Evolutionary conservation across 2,888 invertebrate genomes (phyloP).

Genomic region (Amblyteles armatorius): DNA sequence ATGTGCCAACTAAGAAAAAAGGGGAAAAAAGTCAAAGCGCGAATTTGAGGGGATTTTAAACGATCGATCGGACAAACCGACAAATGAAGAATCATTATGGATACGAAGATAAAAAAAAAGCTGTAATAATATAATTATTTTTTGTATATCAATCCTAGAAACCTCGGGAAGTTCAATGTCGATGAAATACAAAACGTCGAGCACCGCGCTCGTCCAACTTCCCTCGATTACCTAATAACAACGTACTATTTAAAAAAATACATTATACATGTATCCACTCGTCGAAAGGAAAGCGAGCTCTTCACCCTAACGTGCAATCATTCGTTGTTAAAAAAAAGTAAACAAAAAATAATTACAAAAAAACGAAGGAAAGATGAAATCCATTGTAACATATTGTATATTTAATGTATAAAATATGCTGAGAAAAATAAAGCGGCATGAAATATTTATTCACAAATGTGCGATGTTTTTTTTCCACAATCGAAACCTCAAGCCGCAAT

Average conservation of each 20-base stretch:
- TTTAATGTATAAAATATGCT: slow-evolving; percentile 77
- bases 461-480: background rate
- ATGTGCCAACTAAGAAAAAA: slow-evolving; percentile 80
- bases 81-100: slow-evolving; percentile 68
- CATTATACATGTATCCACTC: slow-evolving; percentile 52
- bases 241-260: slow-evolving; percentile 47
- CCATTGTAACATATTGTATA: slow-evolving; percentile 81
- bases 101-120: slow-evolving; percentile 46
- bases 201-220: slow-evolving; percentile 58
- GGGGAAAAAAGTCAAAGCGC: slow-evolving; percentile 71
- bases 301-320: slow-evolving; percentile 81
- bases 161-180: slow-evolving; percentile 53
- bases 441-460: slow-evolving; percentile 82
- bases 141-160: slow-evolving; percentile 73
- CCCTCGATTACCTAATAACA: slow-evolving; percentile 57
- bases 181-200: slow-evolving; percentile 44
- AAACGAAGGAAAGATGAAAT: slow-evolving; percentile 60
- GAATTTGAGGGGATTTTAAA: slow-evolving; percentile 44
- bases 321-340: slow-evolving; percentile 74
- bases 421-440: slow-evolving; percentile 80
- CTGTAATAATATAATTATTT: slow-evolving; percentile 74
- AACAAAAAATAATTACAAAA: slow-evolving; percentile 36
- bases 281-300: slow-evolving; percentile 73
- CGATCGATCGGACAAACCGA: slow-evolving; percentile 60
- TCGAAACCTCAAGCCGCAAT: background rate